Evolutionary conservation across 2,888 invertebrate genomes (phyloP).

Genomic region (Habrosyne pyritoides): DNA sequence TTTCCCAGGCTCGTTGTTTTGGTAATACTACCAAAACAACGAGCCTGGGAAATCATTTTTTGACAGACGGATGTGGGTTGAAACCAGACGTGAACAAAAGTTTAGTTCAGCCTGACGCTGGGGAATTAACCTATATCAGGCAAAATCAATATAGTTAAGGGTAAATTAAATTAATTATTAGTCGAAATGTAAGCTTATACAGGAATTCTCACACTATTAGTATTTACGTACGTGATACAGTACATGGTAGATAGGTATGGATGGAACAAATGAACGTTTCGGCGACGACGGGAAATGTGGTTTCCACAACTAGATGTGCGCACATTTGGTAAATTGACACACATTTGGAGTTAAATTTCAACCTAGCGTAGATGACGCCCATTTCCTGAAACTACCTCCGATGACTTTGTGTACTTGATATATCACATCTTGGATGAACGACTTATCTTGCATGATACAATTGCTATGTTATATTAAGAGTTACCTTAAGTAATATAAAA

Average conservation of each 20-base stretch:
- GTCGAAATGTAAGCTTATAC: no score
- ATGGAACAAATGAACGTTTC: constrained; percentile 4
- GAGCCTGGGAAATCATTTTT: not conserved
- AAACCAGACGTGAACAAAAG: not conserved
- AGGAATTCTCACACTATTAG: not conserved
- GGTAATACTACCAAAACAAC: not conserved
- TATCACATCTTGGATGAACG: not conserved
- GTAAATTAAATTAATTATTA: no score
- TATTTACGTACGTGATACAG: not conserved
- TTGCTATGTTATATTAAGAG: not conserved
- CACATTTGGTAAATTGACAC: constrained; percentile 21
- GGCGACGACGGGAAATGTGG: constrained; percentile 7
- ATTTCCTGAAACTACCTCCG: not conserved
- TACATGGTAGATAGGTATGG: not conserved
- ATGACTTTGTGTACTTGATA: not conserved
- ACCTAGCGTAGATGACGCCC: not conserved
- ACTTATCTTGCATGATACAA: not conserved
- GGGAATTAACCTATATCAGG: not conserved
- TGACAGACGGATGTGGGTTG: not conserved
- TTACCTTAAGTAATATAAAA: no score
- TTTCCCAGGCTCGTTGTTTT: not conserved
- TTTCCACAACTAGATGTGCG: constrained; percentile 14
- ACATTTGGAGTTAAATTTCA: constrained; percentile 12
- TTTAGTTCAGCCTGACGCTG: not conserved
- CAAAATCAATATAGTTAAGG: no score